Conservation (phyloP, 2,888 invertebrate genomes). For the Eupeodes luniger region DNA sequence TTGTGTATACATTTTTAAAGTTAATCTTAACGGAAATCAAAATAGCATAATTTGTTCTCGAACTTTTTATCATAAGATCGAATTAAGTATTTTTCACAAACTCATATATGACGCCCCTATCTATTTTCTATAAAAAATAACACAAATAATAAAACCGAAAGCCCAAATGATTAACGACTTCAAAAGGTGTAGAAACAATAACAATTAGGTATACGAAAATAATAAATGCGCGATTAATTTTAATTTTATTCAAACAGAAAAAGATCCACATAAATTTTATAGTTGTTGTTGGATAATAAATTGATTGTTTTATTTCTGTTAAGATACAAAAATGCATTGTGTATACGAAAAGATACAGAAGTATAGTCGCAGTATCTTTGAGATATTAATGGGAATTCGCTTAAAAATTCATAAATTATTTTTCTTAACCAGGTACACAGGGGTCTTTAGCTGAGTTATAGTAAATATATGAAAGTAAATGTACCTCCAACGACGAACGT, state of each 20-base stretch:
- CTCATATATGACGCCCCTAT: constrained; percentile 9
- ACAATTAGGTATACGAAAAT: constrained; percentile 58
- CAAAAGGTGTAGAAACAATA: constrained; percentile 73
- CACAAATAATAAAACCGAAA: constrained; percentile 20
- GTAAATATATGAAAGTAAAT: no score
- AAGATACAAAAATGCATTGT: constrained; percentile 50
- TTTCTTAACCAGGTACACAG: constrained; percentile 49
- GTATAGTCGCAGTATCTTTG: constrained; percentile 40
- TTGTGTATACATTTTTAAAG: no score
- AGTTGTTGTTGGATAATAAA: constrained; percentile 43
- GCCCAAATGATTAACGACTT: constrained; percentile 66
- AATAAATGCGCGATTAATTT: constrained; percentile 54
- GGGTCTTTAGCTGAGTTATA: not conserved
- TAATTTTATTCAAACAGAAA: constrained; percentile 20
- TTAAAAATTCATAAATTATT: constrained; percentile 74
- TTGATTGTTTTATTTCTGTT: constrained; percentile 47
- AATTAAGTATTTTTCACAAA: not conserved
- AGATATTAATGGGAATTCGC: constrained; percentile 65
- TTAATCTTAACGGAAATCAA: no score
- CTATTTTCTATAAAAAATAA: not conserved
- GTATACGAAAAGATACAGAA: not conserved
- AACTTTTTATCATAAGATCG: no score
- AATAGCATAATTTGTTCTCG: no score
- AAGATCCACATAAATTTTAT: constrained; percentile 11
- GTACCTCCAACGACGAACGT: constrained; percentile 12